Evolutionary conservation across 2,888 invertebrate genomes (phyloP), one percentile per base, ranked within the genome.

Genomic region (Lumbricus terrestris): DNA sequence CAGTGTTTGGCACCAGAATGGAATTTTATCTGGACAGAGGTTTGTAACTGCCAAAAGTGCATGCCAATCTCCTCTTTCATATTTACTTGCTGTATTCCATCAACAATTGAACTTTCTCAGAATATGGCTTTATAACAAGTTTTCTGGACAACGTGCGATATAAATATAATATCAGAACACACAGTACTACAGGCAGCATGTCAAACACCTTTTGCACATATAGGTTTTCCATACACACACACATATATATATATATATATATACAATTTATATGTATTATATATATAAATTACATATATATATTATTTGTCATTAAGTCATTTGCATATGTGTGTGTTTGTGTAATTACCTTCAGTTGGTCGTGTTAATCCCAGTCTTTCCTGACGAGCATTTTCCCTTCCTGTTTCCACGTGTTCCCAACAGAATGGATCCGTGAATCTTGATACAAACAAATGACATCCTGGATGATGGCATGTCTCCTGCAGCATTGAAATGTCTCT

Each of bases 401-500:
- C 16, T 37, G 16, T 34, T 23, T 85, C 85, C 85, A 85, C 85
- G 23, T 85, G 85, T 35, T 85, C 85, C 85, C 85, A 85, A 37
- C 85, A 85, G 37, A 35, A 85, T 35, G 85, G 85, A 16, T 85
- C 34, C 16, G 85, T 85, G 35, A 13, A 35, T 35, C 35, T 85
- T 20, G 85, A 85, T 35, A 35, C 85, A 85, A 34, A 85, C 23
- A 85, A 37, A 85, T 85, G 16, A 23, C 85, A 85, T 33, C 85
- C 85, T 37, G 85, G 85, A 37, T 15, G 35, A 34, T 18, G 85
- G 35, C 85, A 85, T 23, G 85, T 85, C 8, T 85, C 85, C 37
- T 85, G 85, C 35, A 85, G 37, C 85, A 85, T 85, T 23, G 85
- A 85, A 34, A 85, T 85, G 2, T 85, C 85, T 23, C 85, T 85